Evolutionary conservation across 1,140 invertebrate genomes (phyloP).

Genomic region (Eurytemora carolleeae): DNA sequence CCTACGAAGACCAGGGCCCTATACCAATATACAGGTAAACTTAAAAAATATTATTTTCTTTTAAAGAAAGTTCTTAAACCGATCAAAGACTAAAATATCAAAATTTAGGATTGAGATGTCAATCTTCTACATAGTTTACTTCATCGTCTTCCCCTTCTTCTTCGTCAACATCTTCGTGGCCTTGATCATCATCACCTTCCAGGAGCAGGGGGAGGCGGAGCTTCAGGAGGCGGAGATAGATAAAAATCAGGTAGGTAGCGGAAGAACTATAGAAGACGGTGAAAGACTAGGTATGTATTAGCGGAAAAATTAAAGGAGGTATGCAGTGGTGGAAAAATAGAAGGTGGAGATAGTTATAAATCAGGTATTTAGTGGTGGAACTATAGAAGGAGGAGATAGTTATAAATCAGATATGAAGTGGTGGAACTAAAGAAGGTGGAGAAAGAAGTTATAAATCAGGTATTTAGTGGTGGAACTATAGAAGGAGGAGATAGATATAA

Average conservation of each 20-base stretch:
- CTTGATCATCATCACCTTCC: conserved; percentile 99
- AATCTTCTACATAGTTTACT: conserved; percentile 99
- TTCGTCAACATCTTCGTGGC: conserved; percentile 99
- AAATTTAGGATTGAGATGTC: conserved; percentile 82
- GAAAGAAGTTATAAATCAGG: too few relatives aligned
- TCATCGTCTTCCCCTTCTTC: conserved; percentile 99
- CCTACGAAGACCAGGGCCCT: conserved; percentile 86
- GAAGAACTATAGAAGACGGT: too few relatives aligned
- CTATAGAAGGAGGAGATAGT: too few relatives aligned
- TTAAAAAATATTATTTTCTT: background rate
- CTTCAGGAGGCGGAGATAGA: conserved; percentile 97
- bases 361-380: too few relatives aligned
- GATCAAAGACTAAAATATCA: background rate
- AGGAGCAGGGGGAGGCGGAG: conserved; percentile 99
- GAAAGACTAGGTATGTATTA: too few relatives aligned
- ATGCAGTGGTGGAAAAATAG: too few relatives aligned
- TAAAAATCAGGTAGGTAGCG: conserved; percentile 86
- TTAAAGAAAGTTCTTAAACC: background rate
- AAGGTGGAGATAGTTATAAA: too few relatives aligned
- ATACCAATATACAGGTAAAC: conserved; percentile 60
- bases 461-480: too few relatives aligned
- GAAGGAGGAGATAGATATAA: too few relatives aligned
- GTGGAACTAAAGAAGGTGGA: too few relatives aligned
- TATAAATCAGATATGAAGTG: too few relatives aligned
- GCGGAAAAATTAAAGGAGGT: too few relatives aligned